These are phyloP conservation scores for Ennomos fuscantarius DNA, from an alignment of 2,888 invertebrate species.

Conservation along the genomic window DNA sequence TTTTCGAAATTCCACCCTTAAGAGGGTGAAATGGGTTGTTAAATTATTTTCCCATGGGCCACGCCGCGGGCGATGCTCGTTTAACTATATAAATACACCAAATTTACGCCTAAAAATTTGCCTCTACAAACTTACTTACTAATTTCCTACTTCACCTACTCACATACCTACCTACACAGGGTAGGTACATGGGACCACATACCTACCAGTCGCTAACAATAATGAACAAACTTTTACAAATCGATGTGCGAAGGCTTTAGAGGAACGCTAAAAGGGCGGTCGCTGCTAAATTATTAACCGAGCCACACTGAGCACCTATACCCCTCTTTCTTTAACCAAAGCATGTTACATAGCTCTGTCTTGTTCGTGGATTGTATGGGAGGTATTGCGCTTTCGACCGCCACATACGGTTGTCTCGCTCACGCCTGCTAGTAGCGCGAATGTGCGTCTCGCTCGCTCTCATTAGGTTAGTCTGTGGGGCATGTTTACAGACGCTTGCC, in stretches of 20 bases:
- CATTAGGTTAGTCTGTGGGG: conserved; percentile 81
- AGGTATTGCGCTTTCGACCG: conserved; percentile 81
- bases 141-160: too few species aligned
- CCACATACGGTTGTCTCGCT: conserved; percentile 69
- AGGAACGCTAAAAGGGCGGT: conserved; percentile 71
- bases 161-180: background rate
- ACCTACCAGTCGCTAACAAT: background rate
- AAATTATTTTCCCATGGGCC: too few species aligned
- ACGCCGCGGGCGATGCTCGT: too few species aligned
- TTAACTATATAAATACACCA: too few species aligned
- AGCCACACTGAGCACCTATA: conserved; percentile 73
- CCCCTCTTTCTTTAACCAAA: conserved; percentile 51
- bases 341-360: conserved; percentile 42
- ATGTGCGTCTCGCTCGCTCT: conserved; percentile 67
- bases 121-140: too few species aligned
- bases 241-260: conserved; percentile 49
- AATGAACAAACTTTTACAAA: conserved; percentile 43
- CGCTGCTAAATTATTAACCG: conserved; percentile 78
- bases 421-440: conserved; percentile 37
- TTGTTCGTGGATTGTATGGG: conserved; percentile 54
- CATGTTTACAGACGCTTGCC: conserved; percentile 81
- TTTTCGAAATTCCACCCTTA: too few species aligned
- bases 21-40: too few species aligned
- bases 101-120: too few species aligned
- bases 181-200: background rate